Percentiles rank a stretch among this genome's conserved stretches.
Evolutionary conservation across 2,113 vertebrate species (phyloP).

Genomic region (Dipodomys merriami): DNA sequence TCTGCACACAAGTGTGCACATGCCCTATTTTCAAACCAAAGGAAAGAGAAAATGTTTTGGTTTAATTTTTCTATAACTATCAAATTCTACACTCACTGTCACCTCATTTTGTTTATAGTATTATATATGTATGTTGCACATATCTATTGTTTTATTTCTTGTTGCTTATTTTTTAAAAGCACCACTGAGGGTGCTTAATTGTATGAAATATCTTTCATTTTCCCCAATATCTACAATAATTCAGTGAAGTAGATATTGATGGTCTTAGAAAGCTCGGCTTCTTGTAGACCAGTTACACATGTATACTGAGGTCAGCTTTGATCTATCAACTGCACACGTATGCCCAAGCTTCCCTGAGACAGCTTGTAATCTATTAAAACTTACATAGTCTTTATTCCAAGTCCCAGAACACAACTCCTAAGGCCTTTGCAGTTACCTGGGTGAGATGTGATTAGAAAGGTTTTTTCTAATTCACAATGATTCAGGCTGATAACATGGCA

Average conservation of each 20-base stretch:
- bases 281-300: background rate
- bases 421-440: background rate
- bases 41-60: too few species aligned
- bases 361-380: background rate
- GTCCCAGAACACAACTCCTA: background rate
- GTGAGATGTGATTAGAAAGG: background rate
- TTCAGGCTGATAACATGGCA: background rate
- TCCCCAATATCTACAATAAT: background rate
- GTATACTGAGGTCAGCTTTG: background rate
- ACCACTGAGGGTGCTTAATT: background rate
- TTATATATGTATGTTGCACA: background rate
- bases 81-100: background rate
- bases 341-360: background rate
- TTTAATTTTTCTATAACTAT: too few species aligned
- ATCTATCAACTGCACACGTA: too few species aligned
- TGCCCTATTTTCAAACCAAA: too few species aligned
- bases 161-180: too few species aligned
- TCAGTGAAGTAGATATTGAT: background rate
- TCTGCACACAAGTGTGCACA: too few species aligned
- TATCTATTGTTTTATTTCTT: too few species aligned
- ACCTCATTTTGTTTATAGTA: background rate
- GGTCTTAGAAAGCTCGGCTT: background rate
- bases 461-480: background rate
- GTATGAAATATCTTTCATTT: background rate
- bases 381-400: background rate